Conservation (phyloP, 1,140 invertebrate species). For the Drosophila neocordata region DNA sequence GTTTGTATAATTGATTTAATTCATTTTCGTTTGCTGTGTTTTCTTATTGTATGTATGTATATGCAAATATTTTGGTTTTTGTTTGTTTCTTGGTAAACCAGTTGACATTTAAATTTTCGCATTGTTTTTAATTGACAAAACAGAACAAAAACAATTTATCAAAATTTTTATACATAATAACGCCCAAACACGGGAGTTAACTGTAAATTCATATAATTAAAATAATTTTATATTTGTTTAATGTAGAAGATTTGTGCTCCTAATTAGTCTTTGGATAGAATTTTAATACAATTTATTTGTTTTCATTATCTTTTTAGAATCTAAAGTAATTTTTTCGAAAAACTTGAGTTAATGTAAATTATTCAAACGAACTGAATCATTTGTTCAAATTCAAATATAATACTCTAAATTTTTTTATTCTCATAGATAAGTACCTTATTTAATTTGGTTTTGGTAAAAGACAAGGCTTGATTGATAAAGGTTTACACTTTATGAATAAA, state of each 20-base stretch:
- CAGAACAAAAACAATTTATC: neutral
- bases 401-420: neutral
- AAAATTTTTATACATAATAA: neutral
- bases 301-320: too few species aligned
- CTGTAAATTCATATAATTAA: neutral
- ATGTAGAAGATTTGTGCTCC: too few species aligned
- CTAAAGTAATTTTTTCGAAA: too few species aligned
- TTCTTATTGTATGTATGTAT: conserved; percentile 7
- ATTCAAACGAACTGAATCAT: too few species aligned
- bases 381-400: too few species aligned
- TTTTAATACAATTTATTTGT: too few species aligned
- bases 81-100: conserved; percentile 35
- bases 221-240: neutral
- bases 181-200: neutral
- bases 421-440: neutral
- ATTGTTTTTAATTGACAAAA: conserved; percentile 50
- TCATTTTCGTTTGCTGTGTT: conserved; percentile 29
- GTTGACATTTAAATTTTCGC: conserved; percentile 48
- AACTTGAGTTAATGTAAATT: too few species aligned
- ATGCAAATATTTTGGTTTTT: conserved; percentile 54
- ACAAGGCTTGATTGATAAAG: too few species aligned
- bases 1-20: conserved; percentile 41
- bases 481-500: too few species aligned
- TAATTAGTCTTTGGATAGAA: too few species aligned
- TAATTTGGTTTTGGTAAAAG: neutral